A percentile compares a stretch with the other conserved stretches of the same genome.
These are phyloP conservation scores for Orchesellides sinensis DNA, from an alignment of 2,888 invertebrate genomes.

Conservation along the genomic window DNA sequence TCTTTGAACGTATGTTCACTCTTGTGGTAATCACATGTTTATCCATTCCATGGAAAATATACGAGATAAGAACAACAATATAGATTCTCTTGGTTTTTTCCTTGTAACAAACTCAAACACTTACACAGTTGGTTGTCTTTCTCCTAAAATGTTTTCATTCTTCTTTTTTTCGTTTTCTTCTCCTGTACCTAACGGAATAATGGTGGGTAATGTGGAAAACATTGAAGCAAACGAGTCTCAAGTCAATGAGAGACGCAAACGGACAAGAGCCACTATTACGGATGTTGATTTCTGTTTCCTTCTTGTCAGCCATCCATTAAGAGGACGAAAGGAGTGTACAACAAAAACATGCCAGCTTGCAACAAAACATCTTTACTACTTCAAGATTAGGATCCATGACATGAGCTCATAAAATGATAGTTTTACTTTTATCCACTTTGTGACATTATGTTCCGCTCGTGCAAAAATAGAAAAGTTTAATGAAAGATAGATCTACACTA, in stretches of 20 bases:
- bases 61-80: not conserved
- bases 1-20: conserved; percentile 19
- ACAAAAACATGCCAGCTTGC: not conserved
- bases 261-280: conserved; percentile 31
- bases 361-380: conserved; percentile 2
- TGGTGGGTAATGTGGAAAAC: conserved; percentile 32
- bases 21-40: conserved; percentile 51
- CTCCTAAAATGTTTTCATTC: conserved; percentile 20
- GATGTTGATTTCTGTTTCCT: conserved; percentile 57
- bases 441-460: not conserved
- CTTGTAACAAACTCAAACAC: conserved; percentile 16
- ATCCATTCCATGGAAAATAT: conserved; percentile 33
- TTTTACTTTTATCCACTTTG: not conserved
- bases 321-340: not conserved
- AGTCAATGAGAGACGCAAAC: conserved; percentile 1
- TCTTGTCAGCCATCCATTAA: conserved; percentile 59
- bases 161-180: conserved; percentile 26
- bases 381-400: not conserved
- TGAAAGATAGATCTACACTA: not conserved
- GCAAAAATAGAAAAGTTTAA: not conserved
- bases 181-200: not conserved
- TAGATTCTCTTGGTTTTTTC: not conserved
- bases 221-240: too few species aligned
- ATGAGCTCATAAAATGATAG: conserved; percentile 14
- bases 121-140: conserved; percentile 19